Evolutionary conservation across 2,797 vertebrate species (phyloP), one percentile per base, ranked within the genome.

Genomic region (Syngnathus rostellatus): DNA sequence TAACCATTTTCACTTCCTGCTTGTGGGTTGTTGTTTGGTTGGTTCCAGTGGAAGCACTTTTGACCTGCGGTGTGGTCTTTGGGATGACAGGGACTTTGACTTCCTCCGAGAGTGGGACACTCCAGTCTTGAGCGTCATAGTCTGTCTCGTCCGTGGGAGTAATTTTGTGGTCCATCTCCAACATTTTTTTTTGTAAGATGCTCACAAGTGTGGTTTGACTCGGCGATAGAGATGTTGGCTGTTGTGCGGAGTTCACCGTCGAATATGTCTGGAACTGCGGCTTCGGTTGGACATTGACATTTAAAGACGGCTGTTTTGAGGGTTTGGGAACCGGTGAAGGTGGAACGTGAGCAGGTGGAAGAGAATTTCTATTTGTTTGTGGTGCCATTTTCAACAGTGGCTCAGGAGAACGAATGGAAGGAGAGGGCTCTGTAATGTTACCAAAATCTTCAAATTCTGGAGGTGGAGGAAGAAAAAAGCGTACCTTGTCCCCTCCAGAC

Each of bases 141-240:
- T 91, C 88, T 0, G 68, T 14, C 19, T 88, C 83, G 17, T 71
- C 81, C 4, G 31, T 39, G 0, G 70, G 68, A 7, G 17, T 37
- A 62, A 91, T 84, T 82, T 87, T 92, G 6, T 86, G 79, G 69
- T 91, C 92, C 89, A 93, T 91, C 78, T 92, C 91, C 64, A 91
- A 50, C 91, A 93, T 92, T 78, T 92, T 93, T 72, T 89, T 92
- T 67, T 93, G 91, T 63, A 93, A 71, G 78, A 93, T 93, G 70
- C 89, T 89, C 25, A 90, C 82, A 6, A 93, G 85, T 2, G 91
- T 92, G 55, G 85, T 75, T 72, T 93, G 91, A 63, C 79, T 88
- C 37, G 81, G 43, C 2, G 87, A 77, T 2, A 85, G 69, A 5
- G 68, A 38, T 1, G 79, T 1, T 9, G 81, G 71, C 19, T 62